Percentiles rank a stretch among this genome's conserved stretches.
Conservation (phyloP, 2,797 vertebrate genomes). For the Decapterus maruadsi region DNA sequence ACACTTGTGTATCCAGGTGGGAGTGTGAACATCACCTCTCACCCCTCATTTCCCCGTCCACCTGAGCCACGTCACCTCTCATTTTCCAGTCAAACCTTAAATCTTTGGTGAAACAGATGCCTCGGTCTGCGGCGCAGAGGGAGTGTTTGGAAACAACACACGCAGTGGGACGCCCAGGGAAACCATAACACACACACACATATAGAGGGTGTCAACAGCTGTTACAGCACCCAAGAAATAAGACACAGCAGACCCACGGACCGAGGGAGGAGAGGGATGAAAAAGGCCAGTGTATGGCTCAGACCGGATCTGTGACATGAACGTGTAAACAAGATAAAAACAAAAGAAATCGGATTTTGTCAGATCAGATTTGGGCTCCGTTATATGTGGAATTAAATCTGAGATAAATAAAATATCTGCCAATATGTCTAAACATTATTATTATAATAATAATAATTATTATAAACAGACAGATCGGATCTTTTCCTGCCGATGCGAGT, state of each 20-base stretch:
- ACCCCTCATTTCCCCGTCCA: constrained; percentile 34
- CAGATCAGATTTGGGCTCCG: no score
- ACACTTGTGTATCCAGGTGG: neutral
- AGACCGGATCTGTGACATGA: no score
- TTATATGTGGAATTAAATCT: no score
- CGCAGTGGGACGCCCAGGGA: neutral
- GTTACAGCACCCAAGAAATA: neutral
- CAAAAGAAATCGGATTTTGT: no score
- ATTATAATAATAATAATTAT: no score
- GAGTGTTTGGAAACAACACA: constrained; percentile 39
- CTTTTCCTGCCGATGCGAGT: no score
- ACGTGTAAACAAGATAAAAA: no score
- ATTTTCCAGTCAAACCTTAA: constrained; percentile 30
- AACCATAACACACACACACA: neutral
- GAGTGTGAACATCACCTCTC: constrained; percentile 53
- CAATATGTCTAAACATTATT: no score
- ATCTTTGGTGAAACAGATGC: constrained; percentile 7
- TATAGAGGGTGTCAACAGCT: neutral
- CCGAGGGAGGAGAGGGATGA: neutral
- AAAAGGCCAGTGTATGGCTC: no score
- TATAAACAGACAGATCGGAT: no score
- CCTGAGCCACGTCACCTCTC: constrained; percentile 41
- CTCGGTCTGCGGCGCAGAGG: neutral
- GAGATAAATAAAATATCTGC: no score
- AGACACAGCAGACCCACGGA: neutral